A percentile compares a stretch with the other conserved stretches of the same genome.
phyloP scores from a whole-genome alignment of 2,888 invertebrate species.

The Micropterix aruncella region DNA sequence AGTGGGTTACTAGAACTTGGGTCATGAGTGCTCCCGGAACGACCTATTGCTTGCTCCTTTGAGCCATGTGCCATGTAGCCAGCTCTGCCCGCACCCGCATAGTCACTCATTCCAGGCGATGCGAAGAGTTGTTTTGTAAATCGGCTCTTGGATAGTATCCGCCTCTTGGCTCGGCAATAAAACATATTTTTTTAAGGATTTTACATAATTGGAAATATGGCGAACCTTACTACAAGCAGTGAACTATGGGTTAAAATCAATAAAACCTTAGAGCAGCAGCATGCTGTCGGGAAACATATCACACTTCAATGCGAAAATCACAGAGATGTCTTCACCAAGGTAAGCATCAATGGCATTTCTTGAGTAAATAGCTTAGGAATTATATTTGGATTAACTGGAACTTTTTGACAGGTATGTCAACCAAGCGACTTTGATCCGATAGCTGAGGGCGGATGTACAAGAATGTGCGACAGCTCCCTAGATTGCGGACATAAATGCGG shows the following conservation, averaged over 20 bases:
- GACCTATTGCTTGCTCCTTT: no score
- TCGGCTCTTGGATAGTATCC: no score
- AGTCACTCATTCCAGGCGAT: slow-evolving; percentile 24
- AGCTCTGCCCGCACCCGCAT: no score
- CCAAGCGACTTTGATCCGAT: slow-evolving; percentile 30
- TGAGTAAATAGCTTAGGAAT: no score
- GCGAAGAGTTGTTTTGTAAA: no score
- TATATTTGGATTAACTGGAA: no score
- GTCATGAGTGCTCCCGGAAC: no score
- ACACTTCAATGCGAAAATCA: slow-evolving; percentile 24
- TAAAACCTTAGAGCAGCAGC: slow-evolving; percentile 17
- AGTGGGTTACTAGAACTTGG: no score
- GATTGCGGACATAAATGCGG: slow-evolving; percentile 49
- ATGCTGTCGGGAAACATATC: slow-evolving; percentile 20
- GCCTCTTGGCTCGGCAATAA: no score
- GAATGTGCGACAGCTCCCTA: slow-evolving; percentile 33
- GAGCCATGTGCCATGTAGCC: no score
- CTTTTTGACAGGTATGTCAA: slow-evolving; percentile 19
- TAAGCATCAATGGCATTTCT: no score
- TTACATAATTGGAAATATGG: slow-evolving; percentile 42
- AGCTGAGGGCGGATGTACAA: slow-evolving; percentile 46
- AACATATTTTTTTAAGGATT: slow-evolving; percentile 24
- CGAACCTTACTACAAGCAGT: slow-evolving; percentile 19
- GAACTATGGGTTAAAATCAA: slow-evolving; percentile 25
- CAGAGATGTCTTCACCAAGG: slow-evolving; percentile 16